Conservation (phyloP, 1,140 invertebrate species). For the Diabrotica virgifera region DNA sequence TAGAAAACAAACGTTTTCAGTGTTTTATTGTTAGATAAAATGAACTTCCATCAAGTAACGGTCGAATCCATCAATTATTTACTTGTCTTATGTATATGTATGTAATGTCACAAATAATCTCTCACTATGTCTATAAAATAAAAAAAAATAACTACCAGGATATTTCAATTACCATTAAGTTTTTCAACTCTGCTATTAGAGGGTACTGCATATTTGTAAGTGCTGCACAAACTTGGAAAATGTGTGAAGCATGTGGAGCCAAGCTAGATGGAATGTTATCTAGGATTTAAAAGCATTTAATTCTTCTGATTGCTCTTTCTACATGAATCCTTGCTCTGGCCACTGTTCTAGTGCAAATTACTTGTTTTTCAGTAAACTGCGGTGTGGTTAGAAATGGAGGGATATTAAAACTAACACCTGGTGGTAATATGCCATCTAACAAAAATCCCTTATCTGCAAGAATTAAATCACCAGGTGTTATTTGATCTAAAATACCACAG, state of each 20-base stretch:
- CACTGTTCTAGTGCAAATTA: constrained; percentile 16
- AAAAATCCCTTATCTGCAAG: too few relatives aligned
- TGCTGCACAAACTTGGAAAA: constrained; percentile 14
- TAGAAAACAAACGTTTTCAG: too few relatives aligned
- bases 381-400: constrained; percentile 26
- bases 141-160: too few relatives aligned
- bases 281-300: constrained; percentile 25
- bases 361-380: constrained; percentile 22
- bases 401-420: constrained; percentile 26
- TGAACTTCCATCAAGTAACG: too few relatives aligned
- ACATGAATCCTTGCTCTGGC: constrained; percentile 21
- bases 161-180: too few relatives aligned
- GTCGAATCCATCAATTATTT: too few relatives aligned
- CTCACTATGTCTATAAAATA: too few relatives aligned
- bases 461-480: constrained; percentile 21
- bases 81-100: too few relatives aligned
- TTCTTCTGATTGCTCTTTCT: constrained; percentile 23
- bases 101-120: too few relatives aligned
- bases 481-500: constrained; percentile 18
- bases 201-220: too few relatives aligned
- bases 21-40: too few relatives aligned
- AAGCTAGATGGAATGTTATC: constrained; percentile 18
- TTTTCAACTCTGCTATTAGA: constrained; percentile 13
- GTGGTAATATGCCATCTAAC: constrained; percentile 25
- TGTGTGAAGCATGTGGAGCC: constrained; percentile 6